phyloP scores from a whole-genome alignment of 2,797 vertebrate species.

The Sebastes wilsoni region DNA sequence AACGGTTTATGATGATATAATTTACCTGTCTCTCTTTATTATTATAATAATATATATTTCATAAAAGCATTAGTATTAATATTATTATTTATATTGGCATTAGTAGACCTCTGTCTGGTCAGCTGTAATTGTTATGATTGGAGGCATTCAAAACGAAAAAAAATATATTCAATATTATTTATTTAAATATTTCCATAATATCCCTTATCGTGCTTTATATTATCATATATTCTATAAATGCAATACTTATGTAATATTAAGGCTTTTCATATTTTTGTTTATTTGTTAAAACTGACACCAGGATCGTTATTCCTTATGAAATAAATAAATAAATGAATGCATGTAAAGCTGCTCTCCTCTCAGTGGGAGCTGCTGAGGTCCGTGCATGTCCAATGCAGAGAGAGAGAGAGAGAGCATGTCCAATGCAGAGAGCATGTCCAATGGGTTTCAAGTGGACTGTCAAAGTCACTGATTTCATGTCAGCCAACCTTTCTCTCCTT shows the following conservation, averaged over 20 bases:
- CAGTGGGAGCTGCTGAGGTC: constrained; percentile 49
- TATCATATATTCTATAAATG: background rate
- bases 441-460: constrained; percentile 86
- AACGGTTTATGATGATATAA: background rate
- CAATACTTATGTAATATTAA: background rate
- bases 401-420: constrained; percentile 56
- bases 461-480: constrained; percentile 86
- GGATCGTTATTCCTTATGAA: background rate
- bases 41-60: background rate
- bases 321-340: background rate
- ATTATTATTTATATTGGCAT: background rate
- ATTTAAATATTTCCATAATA: background rate
- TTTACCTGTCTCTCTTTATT: background rate
- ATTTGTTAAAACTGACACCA: background rate
- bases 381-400: constrained; percentile 69
- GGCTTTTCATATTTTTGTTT: background rate
- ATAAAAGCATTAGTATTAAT: background rate
- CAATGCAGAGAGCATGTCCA: constrained; percentile 78
- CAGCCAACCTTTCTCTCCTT: constrained; percentile 86
- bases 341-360: background rate
- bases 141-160: background rate
- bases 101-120: background rate
- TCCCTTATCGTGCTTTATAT: background rate
- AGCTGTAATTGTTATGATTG: background rate
- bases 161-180: background rate